Percentiles rank a stretch among this genome's conserved stretches.
Evolutionary conservation across 1,140 invertebrate genomes (phyloP).

Genomic region (Trichoplusia ni): DNA sequence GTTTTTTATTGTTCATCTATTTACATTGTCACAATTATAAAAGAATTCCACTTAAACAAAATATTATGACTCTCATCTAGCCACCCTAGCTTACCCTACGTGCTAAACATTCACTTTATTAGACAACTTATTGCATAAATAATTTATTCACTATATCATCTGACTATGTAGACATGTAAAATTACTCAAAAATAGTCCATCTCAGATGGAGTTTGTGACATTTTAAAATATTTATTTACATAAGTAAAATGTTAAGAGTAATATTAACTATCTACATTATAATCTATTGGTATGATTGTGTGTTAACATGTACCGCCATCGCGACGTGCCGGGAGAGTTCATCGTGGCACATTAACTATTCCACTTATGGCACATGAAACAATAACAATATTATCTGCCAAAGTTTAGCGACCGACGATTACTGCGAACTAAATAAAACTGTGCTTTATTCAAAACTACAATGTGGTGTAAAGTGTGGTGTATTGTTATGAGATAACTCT

Average conservation of each 20-base stretch:
- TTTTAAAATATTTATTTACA: slow-evolving; percentile 49
- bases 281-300: slow-evolving; percentile 42
- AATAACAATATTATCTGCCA: slow-evolving; percentile 6
- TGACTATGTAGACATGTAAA: slow-evolving; percentile 28
- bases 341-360: background rate
- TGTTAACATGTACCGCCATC: slow-evolving; percentile 6
- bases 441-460: background rate
- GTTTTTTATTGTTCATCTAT: slow-evolving; percentile 63
- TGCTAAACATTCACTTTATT: slow-evolving; percentile 41
- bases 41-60: slow-evolving; percentile 50
- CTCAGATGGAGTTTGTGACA: slow-evolving; percentile 60
- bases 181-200: slow-evolving; percentile 46
- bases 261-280: slow-evolving; percentile 47
- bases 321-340: background rate
- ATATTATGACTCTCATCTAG: slow-evolving; percentile 64
- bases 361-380: slow-evolving; percentile 41
- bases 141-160: slow-evolving; percentile 43
- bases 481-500: background rate
- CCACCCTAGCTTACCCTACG: slow-evolving; percentile 31
- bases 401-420: slow-evolving; percentile 16
- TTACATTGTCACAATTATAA: slow-evolving; percentile 65
- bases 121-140: slow-evolving; percentile 44
- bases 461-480: background rate
- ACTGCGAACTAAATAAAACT: background rate
- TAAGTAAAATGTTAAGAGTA: slow-evolving; percentile 21